These are phyloP conservation scores for Leptinotarsa rubiginosa DNA, from an alignment of 2,888 invertebrate genomes.

Conservation along the genomic window DNA sequence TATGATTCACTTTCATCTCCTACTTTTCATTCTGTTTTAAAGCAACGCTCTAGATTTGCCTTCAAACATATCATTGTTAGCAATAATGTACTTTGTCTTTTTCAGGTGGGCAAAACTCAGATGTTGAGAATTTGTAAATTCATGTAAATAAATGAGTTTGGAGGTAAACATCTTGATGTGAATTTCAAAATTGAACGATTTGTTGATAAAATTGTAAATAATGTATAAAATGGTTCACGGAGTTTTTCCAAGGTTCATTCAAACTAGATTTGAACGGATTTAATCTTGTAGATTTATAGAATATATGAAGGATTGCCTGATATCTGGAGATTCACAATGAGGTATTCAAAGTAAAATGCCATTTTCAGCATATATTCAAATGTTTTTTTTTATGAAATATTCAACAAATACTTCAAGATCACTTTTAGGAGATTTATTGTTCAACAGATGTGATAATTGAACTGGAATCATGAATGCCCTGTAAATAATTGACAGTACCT, in stretches of 20 bases:
- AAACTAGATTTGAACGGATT: background rate
- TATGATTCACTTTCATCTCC: no score
- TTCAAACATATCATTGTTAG: constrained; percentile 9
- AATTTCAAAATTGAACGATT: background rate
- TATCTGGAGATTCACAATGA: background rate
- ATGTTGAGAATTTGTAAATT: background rate
- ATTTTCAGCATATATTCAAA: no score
- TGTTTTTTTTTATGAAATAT: no score
- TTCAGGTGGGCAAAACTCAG: background rate
- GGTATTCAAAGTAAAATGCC: no score
- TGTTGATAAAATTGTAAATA: constrained; percentile 23
- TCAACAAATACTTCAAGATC: no score
- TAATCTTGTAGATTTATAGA: background rate
- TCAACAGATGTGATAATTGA: background rate
- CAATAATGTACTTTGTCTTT: constrained; percentile 2
- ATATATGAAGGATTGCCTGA: background rate
- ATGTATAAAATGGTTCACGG: constrained; percentile 10
- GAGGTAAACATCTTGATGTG: background rate
- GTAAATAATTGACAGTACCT: no score
- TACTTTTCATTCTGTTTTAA: no score
- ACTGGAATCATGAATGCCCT: background rate
- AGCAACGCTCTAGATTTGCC: background rate
- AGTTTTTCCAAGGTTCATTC: background rate
- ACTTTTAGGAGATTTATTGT: no score
- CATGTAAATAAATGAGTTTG: background rate